Evolutionary conservation across 2,888 invertebrate species (phyloP).

Genomic region (Labia minor): DNA sequence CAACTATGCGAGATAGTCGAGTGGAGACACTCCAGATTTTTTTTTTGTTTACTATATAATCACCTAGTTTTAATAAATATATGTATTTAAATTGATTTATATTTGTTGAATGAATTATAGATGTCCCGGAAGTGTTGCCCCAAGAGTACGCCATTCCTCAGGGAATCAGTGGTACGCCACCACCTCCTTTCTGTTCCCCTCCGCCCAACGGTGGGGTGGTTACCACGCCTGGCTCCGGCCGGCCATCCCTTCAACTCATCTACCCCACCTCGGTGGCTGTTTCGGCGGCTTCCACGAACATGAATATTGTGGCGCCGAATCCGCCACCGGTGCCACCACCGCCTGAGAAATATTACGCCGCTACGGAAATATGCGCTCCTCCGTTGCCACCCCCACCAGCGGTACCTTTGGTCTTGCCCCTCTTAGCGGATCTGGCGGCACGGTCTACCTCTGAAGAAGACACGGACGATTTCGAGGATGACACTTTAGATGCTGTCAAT

Average conservation of each 20-base stretch:
- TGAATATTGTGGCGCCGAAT: neutral
- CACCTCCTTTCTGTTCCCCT: conserved; percentile 36
- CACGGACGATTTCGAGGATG: conserved; percentile 20
- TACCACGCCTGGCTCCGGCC: conserved; percentile 35
- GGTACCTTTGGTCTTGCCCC: conserved; percentile 15
- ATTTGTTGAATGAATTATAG: too few species aligned
- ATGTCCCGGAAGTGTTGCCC: conserved; percentile 48
- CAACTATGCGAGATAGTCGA: too few species aligned
- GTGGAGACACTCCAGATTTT: too few species aligned
- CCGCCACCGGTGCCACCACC: conserved; percentile 44
- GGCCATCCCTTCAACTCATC: conserved; percentile 41
- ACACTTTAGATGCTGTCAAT: conserved; percentile 27
- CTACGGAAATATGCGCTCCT: conserved; percentile 48
- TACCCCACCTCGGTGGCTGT: conserved; percentile 43
- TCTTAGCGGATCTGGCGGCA: neutral
- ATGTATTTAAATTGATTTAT: too few species aligned
- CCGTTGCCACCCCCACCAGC: conserved; percentile 19
- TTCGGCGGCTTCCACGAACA: conserved; percentile 35
- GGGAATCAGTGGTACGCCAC: conserved; percentile 24
- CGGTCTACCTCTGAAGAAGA: conserved; percentile 23
- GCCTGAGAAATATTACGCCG: conserved; percentile 59
- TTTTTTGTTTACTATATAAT: too few species aligned
- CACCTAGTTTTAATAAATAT: too few species aligned
- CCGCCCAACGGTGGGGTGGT: conserved; percentile 29
- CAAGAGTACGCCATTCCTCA: conserved; percentile 54